Conservation (phyloP, 1,140 invertebrate species). For the Holcopasites calliopsidis region DNA sequence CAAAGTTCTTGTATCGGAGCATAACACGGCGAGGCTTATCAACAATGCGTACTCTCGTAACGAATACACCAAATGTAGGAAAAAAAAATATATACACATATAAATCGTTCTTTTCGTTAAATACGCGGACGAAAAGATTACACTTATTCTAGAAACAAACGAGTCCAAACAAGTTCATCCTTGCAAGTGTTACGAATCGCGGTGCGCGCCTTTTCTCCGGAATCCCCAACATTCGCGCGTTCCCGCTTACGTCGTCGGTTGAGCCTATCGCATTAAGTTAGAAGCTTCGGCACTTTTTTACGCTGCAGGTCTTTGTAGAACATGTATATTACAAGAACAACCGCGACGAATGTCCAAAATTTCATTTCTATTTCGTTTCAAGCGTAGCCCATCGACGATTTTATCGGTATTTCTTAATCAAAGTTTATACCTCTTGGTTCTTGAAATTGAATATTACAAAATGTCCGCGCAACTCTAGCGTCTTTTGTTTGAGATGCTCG, state of each 20-base stretch:
- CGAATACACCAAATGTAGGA: neutral
- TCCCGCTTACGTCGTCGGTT: too few species aligned
- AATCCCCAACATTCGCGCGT: neutral
- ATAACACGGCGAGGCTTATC: neutral
- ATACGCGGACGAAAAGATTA: neutral
- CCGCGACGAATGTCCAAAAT: constrained; percentile 6
- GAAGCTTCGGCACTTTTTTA: neutral
- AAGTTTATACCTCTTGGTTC: neutral
- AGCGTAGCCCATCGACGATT: neutral
- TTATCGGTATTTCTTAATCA: neutral
- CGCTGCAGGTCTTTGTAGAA: constrained; percentile 10
- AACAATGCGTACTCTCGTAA: neutral
- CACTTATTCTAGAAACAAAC: constrained; percentile 7
- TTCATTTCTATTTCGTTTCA: neutral
- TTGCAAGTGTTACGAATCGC: constrained; percentile 16
- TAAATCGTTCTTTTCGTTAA: too few species aligned
- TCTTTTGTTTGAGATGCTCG: neutral
- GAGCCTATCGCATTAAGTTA: too few species aligned
- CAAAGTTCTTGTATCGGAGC: neutral
- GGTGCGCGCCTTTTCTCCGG: constrained; percentile 33
- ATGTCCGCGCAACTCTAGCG: neutral
- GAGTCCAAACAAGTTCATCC: neutral
- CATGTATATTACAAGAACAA: constrained; percentile 12
- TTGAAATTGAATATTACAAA: neutral
- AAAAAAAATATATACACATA: too few species aligned